phyloP scores from a whole-genome alignment of 2,113 vertebrate species.

The Rattus norvegicus region GRCr8 NC_086020.1:169545501-169546000 shows the following conservation, averaged over 20 bases:
- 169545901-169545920: too few species aligned
- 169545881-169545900: not conserved
- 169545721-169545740: not conserved
- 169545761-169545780: not conserved
- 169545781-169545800: not conserved
- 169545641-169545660: not conserved
- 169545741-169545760: not conserved
- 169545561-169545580: not conserved
- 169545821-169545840: not conserved
- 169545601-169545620: not conserved
- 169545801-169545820: not conserved
- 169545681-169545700: not conserved
- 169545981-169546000: not conserved
- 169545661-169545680: not conserved
- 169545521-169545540: not conserved
- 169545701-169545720: not conserved
- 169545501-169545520: not conserved
- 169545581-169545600: not conserved
- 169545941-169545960: not conserved
- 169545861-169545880: not conserved
- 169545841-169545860: not conserved
- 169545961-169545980: not conserved
- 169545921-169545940: not conserved
- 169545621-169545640: not conserved
- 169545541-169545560: not conserved